Conservation (phyloP, 2,113 vertebrate species). For the Eulemur rufifrons region DNA sequence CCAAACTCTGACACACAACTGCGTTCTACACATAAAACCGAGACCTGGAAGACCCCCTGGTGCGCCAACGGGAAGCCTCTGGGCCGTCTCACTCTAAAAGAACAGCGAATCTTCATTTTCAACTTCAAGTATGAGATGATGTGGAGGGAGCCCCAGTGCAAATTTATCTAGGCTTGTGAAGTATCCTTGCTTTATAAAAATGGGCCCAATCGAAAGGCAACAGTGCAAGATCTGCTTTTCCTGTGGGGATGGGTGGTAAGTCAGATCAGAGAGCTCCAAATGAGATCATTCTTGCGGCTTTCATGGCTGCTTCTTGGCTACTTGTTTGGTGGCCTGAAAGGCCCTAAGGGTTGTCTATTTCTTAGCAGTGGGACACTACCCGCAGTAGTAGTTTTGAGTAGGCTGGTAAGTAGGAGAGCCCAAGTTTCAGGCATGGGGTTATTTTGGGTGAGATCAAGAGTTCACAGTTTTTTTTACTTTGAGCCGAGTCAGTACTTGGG, state of each 20-base stretch:
- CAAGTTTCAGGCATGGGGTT: slow-evolving; percentile 75
- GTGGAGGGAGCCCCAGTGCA: neutral
- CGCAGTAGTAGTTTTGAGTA: slow-evolving; percentile 71
- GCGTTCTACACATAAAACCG: neutral
- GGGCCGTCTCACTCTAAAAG: neutral
- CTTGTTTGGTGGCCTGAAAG: neutral
- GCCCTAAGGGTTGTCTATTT: neutral
- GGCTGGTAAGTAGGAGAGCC: slow-evolving; percentile 54
- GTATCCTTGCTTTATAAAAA: neutral
- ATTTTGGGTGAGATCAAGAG: slow-evolving; percentile 73
- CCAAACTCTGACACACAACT: neutral
- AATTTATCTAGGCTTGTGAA: neutral
- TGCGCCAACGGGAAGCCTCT: neutral
- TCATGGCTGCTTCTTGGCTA: neutral
- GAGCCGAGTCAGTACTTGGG: slow-evolving; percentile 67
- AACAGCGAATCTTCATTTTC: neutral
- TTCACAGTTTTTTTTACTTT: slow-evolving; percentile 82
- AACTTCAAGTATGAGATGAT: neutral
- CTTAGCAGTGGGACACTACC: slow-evolving; percentile 38
- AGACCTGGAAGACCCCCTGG: neutral
- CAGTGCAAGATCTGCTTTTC: neutral
- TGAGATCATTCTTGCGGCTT: neutral
- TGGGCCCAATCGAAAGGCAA: neutral
- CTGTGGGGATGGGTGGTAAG: no score
- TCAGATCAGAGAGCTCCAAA: neutral